Evolutionary conservation across 1,140 invertebrate species (phyloP).

Genomic region (Magallana ariakensis): DNA sequence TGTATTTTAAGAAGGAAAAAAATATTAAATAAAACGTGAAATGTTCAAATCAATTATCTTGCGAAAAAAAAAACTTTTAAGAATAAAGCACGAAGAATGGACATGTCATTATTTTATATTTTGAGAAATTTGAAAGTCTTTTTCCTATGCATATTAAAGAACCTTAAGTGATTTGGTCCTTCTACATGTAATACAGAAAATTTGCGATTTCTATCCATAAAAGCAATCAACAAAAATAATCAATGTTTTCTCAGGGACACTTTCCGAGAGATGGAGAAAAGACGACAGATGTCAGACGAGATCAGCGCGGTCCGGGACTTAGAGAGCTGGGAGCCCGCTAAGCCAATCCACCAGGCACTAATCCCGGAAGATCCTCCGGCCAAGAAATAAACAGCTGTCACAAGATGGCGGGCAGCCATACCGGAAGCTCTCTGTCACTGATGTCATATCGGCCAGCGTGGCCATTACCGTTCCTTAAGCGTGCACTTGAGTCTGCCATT

Average conservation of each 20-base stretch:
- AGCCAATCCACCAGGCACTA: constrained; percentile 50
- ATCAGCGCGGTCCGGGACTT: constrained; percentile 57
- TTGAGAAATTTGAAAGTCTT: too few species aligned
- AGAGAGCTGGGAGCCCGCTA: constrained; percentile 63
- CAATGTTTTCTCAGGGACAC: constrained; percentile 44
- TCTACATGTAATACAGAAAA: too few species aligned
- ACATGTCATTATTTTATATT: too few species aligned
- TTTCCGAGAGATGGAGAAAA: constrained; percentile 51
- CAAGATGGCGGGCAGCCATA: background rate
- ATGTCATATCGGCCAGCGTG: background rate
- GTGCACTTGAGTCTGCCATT: background rate
- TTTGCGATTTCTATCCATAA: too few species aligned
- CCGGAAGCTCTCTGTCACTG: background rate
- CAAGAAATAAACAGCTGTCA: constrained; percentile 27
- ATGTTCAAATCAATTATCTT: too few species aligned
- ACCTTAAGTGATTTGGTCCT: too few species aligned
- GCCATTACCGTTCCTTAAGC: background rate
- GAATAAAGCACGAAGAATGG: too few species aligned
- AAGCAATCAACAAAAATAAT: too few species aligned
- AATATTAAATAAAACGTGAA: too few species aligned
- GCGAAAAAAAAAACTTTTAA: too few species aligned
- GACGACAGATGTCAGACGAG: constrained; percentile 56
- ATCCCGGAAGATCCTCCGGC: constrained; percentile 43
- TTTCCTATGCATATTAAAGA: too few species aligned
- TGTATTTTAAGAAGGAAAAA: too few species aligned